These are phyloP conservation scores for Zaprionus bogoriensis DNA, from an alignment of 2,888 invertebrate species.

Conservation along the genomic window DNA sequence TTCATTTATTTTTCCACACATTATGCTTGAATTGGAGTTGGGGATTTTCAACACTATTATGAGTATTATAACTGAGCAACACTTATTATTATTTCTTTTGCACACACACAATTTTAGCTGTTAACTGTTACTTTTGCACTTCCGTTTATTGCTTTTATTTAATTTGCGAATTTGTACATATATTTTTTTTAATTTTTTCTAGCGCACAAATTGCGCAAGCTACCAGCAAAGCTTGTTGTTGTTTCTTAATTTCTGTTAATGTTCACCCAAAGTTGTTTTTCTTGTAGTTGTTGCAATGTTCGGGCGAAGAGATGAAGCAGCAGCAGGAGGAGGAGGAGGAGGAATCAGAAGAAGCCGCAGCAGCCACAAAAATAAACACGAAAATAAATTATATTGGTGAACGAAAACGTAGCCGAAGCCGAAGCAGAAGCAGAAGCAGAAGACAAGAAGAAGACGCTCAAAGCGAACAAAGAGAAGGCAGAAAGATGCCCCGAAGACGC, in stretches of 20 bases:
- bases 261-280: constrained; percentile 9
- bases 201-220: constrained; percentile 51
- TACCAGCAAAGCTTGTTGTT: constrained; percentile 21
- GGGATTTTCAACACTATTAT: neutral
- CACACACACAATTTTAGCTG: too few relatives aligned
- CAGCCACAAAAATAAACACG: constrained; percentile 57
- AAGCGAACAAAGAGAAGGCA: constrained; percentile 64
- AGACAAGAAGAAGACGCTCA: constrained; percentile 56
- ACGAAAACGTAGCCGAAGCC: constrained; percentile 65
- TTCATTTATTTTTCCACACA: constrained; percentile 10
- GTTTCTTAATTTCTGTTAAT: too few relatives aligned
- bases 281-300: constrained; percentile 33
- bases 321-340: too few relatives aligned
- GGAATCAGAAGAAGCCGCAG: constrained; percentile 34
- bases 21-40: neutral
- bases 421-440: constrained; percentile 62
- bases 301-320: constrained; percentile 15
- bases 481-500: constrained; percentile 37
- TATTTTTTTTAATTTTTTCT: constrained; percentile 8
- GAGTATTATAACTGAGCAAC: too few relatives aligned
- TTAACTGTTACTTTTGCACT: constrained; percentile 32
- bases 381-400: constrained; percentile 70
- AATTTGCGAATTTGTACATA: constrained; percentile 26
- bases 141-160: constrained; percentile 43
- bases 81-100: too few relatives aligned